Base-by-base conservation (phyloP, 2,888 invertebrate genomes). In the Drosophila phalerata region DNA sequence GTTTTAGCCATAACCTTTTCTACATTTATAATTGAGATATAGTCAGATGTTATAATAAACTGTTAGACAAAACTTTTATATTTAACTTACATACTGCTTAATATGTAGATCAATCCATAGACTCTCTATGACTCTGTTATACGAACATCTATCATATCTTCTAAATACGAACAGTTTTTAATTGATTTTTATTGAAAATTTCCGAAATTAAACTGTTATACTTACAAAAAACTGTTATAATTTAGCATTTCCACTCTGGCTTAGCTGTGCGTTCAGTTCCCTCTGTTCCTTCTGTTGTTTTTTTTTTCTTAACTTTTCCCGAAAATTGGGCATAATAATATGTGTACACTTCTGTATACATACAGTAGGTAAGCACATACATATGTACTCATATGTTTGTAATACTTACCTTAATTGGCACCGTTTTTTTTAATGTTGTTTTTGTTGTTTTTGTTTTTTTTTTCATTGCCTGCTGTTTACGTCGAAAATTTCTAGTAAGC, bases 401-500 rank as follows among this genome's bases (percentile, higher is more conserved):
- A 60, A 53, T 61, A 34, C 48, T 57, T 37, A 55, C 72, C 56
- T 62, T 75, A 72, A 71, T 72, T 65, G 62, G 52, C 69, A 61
- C 47, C 48, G 28, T 60, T 70, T 64, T 69, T 69, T 67, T 32
- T 32, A 32, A 42, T n/a, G 32, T 55, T 40, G 28, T 42, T n/a
- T n/a, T n/a, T 56, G 55, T 28, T 28, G 5, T 28, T 37, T 34
- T 45, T 60, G 55, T 15, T 30, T 2, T 45, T 42, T 37, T 65
- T 71, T 69, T 56, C 61, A 55, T 62, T 66, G 72, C 57, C 60
- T 67, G 49, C 52, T 64, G 66, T 45, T 72, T 42, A 52, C 58
- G 77, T 71, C 70, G 69, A 52, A 78, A 76, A 71, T 85, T 76
- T 85, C 80, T 80, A 71, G 73, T 69, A 68, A 48, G 72, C 76